phyloP scores from a whole-genome alignment of 2,797 vertebrate species.

The Heteromormyrus szaboi region DNA sequence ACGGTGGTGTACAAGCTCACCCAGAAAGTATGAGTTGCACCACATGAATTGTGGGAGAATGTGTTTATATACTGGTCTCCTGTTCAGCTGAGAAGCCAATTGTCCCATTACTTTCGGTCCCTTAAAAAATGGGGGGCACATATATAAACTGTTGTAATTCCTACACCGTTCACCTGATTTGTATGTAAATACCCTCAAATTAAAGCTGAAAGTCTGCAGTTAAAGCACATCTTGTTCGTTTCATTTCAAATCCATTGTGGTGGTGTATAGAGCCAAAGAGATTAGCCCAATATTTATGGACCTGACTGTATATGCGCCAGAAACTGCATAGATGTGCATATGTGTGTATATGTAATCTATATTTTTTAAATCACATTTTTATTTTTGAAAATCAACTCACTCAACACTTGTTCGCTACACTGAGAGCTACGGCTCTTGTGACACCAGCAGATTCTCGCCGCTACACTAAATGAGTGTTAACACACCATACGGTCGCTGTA shows the following conservation, averaged over 20 bases:
- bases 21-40: not conserved
- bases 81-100: not conserved
- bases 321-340: not conserved
- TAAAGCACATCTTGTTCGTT: no score
- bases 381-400: not conserved
- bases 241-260: no score
- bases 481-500: not conserved
- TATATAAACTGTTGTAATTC: slow-evolving; percentile 17
- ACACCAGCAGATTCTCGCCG: not conserved
- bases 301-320: not conserved
- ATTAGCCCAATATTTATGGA: no score
- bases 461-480: not conserved
- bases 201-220: no score
- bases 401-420: not conserved
- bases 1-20: not conserved
- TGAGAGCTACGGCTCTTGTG: not conserved
- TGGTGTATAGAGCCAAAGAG: no score
- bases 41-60: not conserved
- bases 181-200: slow-evolving; percentile 28
- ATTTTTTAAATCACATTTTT: not conserved
- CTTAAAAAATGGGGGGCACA: no score
- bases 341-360: not conserved
- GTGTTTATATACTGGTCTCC: not conserved
- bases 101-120: no score
- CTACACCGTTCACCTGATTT: slow-evolving; percentile 21